Base-by-base conservation (phyloP, 2,797 vertebrate species). In the Cyprinella venusta region DNA sequence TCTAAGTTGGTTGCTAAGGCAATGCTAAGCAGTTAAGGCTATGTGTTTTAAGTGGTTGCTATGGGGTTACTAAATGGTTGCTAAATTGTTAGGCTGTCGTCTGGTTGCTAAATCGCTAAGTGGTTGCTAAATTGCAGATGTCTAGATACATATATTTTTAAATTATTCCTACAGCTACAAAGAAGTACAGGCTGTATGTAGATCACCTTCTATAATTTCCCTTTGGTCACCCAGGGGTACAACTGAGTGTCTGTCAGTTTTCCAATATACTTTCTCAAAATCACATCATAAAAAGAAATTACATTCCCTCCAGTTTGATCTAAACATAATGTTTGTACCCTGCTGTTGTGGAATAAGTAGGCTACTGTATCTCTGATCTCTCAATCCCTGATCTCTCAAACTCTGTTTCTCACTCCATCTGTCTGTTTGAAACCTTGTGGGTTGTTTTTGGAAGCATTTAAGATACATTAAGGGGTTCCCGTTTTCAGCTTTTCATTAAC, bases 381-480 rank as follows among this genome's bases (percentile, higher is more conserved):
- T n/a, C n/a, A 79, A 79, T 68, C 77, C 48, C 33, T 38, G 77
- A 40, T 69, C 48, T 79, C 50, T 52, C 8, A 79, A 79, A 78
- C 61, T 24, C 2, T 30, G 15, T 63, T 48, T 52, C 63, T 79
- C 45, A 24, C 30, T 12, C 63, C 45, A 79, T 67, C 76, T 52
- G 61, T 52, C 76, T 50, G 18, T 64, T 64, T 64, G 18, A 64
- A 45, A 67, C 61, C 30, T 24, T 79, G n/a, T 61, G 76, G 42
- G 19, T 67, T 67, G 45, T 52, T 63, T 67, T 76, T 52, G 7
- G 45, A 79, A 36, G 45, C 12, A 33, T 67, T 67, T 67, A n/a
- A 65, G 76, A 50, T 67, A 19, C 63, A 67, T 56, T 40, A 79
- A 48, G 48, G 48, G n/a, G n/a, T 79, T 69, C 10, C 13, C 1